These are phyloP conservation scores for Calidris pugnax DNA, from an alignment of 2,113 vertebrate genomes.

Conservation along the genomic window DNA sequence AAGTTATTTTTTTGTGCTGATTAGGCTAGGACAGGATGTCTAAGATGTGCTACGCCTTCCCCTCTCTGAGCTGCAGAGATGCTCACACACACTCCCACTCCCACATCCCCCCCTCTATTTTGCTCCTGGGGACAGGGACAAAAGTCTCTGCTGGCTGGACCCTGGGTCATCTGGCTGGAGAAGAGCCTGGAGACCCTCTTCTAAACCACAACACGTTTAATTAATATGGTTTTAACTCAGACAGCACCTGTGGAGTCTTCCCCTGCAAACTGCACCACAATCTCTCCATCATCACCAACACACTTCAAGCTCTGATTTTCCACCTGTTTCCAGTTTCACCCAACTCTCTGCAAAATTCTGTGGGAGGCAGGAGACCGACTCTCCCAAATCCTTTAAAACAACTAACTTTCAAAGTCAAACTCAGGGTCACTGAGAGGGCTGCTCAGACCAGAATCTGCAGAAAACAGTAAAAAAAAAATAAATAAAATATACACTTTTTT, in stretches of 20 bases:
- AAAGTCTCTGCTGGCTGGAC: not conserved
- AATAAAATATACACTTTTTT: conserved; percentile 70
- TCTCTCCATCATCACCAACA: not conserved
- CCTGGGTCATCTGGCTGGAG: not conserved
- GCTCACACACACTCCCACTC: not conserved
- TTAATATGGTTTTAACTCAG: not conserved
- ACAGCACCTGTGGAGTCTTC: not conserved
- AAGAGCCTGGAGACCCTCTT: not conserved
- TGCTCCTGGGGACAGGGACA: rapidly evolving
- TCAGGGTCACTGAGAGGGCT: conserved; percentile 95
- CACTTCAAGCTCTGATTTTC: not conserved
- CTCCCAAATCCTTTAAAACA: not conserved
- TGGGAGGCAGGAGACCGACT: not conserved
- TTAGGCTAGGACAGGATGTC: not conserved
- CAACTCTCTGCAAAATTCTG: not conserved
- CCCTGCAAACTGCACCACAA: not conserved
- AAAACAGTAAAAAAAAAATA: conserved; percentile 85
- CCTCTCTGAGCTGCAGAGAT: not conserved
- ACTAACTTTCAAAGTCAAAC: conserved; percentile 99
- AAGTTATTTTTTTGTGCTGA: conserved; percentile 20
- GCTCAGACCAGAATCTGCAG: conserved; percentile 97
- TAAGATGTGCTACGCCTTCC: not conserved
- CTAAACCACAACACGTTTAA: not conserved
- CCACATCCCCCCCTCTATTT: not conserved
- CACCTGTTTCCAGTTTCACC: not conserved